Base-by-base conservation (phyloP, 1,140 invertebrate genomes). In the Penaeus chinensis region DNA sequence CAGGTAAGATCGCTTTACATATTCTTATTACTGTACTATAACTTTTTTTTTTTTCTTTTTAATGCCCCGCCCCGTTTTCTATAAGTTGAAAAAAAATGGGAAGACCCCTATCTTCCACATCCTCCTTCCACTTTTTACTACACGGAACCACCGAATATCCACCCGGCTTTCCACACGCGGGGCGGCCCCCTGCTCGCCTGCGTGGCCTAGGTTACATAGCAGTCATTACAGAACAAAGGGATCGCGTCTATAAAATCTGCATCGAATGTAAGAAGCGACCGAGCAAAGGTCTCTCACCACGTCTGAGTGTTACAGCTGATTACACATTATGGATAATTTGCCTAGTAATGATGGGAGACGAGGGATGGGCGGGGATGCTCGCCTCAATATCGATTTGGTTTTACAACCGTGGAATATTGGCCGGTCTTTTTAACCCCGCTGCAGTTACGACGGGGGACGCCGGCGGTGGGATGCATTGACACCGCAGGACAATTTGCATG, bases 391-490 rank as follows among this genome's bases (percentile, higher is more conserved):
- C 77, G 79, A 85, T 85, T 85, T 80, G 20, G n/a, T 71, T 85
- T 85, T 85, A 85, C 71, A 66, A 27, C 84, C 84, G 84, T 85
- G 84, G 84, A 79, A 80, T 79, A 85, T 42, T 79, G 84, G 76
- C 63, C 54, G 24, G 54, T n/a, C 54, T 27, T 32, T 74, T 37
- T 84, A 22, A 27, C 54, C 27, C 62, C 16, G 76, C 60, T 85
- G 76, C 77, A 79, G 84, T 79, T 69, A 85, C 76, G 84, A 79
- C 71, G 62, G 76, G 74, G 20, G 61, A 60, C 18, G 16, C 32
- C 54, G 84, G 24, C 24, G 62, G 54, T 54, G 42, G 63, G 62
- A 74, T 78, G 74, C 84, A 85, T 83, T 74, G 47, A 79, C 76
- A 16, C 61, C 63, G 27, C n/a, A 63, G 37, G 63, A 79, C 84